Percentiles rank a stretch among this genome's conserved stretches.
These are phyloP conservation scores for Sturnus vulgaris DNA, from an alignment of 2,113 vertebrate species.

Conservation along the genomic window DNA sequence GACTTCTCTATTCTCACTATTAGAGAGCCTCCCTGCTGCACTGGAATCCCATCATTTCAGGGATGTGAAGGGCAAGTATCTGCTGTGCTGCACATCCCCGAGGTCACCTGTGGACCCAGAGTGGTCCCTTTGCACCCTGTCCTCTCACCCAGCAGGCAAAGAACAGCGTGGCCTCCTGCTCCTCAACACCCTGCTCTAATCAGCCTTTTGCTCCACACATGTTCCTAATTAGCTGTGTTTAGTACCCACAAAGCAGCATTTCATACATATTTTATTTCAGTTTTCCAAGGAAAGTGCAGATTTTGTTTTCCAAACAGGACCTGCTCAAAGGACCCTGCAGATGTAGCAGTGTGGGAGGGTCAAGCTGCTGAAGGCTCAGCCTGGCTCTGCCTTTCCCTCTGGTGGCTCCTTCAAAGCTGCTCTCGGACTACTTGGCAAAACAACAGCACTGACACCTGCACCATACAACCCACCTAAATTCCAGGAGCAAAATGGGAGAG, in stretches of 20 bases:
- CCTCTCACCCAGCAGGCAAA: neutral
- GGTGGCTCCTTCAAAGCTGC: neutral
- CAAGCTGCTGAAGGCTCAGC: neutral
- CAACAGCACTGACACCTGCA: neutral
- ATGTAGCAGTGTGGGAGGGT: neutral
- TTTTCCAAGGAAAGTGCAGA: neutral
- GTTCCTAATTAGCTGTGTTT: neutral
- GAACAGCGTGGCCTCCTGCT: neutral
- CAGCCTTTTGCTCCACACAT: neutral
- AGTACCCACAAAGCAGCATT: neutral
- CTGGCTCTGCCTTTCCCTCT: neutral
- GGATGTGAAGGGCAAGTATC: neutral
- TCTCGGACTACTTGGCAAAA: neutral
- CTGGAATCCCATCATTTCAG: rapidly evolving
- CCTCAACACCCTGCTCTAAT: neutral
- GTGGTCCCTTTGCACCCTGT: neutral
- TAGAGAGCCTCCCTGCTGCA: neutral
- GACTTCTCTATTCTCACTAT: neutral
- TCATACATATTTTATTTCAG: neutral
- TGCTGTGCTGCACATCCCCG: neutral
- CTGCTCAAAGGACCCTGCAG: neutral
- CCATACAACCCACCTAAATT: neutral
- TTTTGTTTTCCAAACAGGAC: neutral
- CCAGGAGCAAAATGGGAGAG: neutral
- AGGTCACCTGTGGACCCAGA: neutral